Base-by-base conservation (phyloP, 2,888 invertebrate genomes). In the Diarsia mendica region DNA sequence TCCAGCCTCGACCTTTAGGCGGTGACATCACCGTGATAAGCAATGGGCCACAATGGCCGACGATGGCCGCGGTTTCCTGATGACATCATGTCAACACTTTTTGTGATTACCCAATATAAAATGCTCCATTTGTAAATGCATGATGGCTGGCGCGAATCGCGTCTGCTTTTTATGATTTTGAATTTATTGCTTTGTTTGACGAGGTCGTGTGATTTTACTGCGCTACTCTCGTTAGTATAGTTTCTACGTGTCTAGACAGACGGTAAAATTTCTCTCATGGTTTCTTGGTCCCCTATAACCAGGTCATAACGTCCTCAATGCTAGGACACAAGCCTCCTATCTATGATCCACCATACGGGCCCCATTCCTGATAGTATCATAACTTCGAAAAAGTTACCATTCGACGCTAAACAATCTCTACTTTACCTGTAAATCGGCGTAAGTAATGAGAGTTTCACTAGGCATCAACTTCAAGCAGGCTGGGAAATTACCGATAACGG, bases 11-110 rank as follows among this genome's bases (percentile, higher is more conserved):
- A 88, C 88, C 88, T 89, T 88, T 89, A 74, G 10, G 46, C 58
- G 75, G 71, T 88, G 88, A 88, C 87, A 87, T 88, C 88, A 88
- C 44, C 63, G 5, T 72, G 84, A 83, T 85, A 83, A 83, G 80
- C 75, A 23, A 10, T 74, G 67, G 73, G 15, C 75, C 44, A n/a
- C 75, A 74, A 74, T 72, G 74, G 74, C 18, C 67, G 33, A 66
- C 53, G 48, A 75, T 72, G 73, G 55, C 20, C 71, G 77, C 71
- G 23, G 74, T 53, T 74, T 80, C 84, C 68, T 67, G 68, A 85
- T 87, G 87, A 87, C 85, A 87, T 87, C 87, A 87, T 63, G 53
- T 76, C 65, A 70, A 64, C 75, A 80, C 15, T 82, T 82, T 83
- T 82, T 82, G 72, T 81, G 80, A 83, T 87, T 82, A 79, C 72